Conservation (phyloP, 2,113 vertebrate species). For the Helogale parvula region DNA sequence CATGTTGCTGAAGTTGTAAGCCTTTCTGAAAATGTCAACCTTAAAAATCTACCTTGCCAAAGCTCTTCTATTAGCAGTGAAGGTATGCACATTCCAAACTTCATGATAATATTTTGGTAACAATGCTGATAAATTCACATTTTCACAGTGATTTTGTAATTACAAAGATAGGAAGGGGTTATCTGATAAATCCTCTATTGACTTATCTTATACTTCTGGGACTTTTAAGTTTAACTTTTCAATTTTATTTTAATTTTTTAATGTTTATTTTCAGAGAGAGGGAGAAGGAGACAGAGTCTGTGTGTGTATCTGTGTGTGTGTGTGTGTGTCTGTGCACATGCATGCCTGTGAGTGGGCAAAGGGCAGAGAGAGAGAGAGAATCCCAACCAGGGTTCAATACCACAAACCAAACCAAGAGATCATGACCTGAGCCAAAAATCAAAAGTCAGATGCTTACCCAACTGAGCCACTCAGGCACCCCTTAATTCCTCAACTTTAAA, state of each 20-base stretch:
- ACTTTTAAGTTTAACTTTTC: background rate
- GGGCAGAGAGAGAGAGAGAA: no score
- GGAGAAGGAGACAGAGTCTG: no score
- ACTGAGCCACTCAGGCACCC: no score
- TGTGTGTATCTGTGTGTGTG: no score
- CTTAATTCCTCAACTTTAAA: background rate
- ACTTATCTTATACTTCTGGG: background rate
- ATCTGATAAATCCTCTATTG: background rate
- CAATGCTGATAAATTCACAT: background rate
- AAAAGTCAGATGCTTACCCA: no score
- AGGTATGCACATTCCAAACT: background rate
- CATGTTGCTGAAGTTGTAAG: background rate
- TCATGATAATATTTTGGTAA: background rate
- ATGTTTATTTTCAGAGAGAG: no score
- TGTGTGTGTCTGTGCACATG: rapidly evolving
- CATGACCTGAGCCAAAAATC: no score
- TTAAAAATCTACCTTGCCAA: constrained; percentile 1
- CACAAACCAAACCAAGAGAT: no score
- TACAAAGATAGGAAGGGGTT: background rate
- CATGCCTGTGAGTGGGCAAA: no score
- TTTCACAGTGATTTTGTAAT: background rate
- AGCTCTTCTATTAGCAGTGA: background rate
- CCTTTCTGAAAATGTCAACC: background rate
- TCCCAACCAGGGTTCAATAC: no score
- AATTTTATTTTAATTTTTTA: background rate